A percentile compares a stretch with the other conserved stretches of the same genome.
Conservation (phyloP, 1,140 invertebrate genomes). For the Dendroctonus valens region DNA sequence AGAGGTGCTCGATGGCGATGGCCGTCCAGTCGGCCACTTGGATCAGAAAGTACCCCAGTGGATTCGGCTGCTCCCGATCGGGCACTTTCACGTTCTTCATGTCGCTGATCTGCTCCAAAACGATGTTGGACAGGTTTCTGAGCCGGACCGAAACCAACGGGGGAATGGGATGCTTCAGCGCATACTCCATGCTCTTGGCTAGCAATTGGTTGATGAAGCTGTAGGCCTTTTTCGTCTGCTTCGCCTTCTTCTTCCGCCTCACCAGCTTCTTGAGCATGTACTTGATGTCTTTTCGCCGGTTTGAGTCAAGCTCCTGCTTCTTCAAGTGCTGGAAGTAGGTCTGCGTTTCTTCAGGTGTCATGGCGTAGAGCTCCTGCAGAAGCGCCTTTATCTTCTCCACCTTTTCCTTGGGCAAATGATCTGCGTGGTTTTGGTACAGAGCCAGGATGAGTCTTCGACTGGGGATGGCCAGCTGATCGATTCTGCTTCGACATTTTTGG, state of each 20-base stretch:
- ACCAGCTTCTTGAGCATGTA: conserved; percentile 30
- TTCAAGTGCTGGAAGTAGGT: conserved; percentile 42
- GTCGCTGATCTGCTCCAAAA: conserved; percentile 42
- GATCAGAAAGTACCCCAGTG: conserved; percentile 33
- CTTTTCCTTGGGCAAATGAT: conserved; percentile 37
- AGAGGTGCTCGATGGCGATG: conserved; percentile 40
- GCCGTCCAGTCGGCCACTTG: conserved; percentile 42
- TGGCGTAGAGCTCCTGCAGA: conserved; percentile 42
- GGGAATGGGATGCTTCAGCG: conserved; percentile 37
- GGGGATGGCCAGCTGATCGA: conserved; percentile 42
- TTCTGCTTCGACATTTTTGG: conserved; percentile 37
- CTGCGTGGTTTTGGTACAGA: conserved; percentile 36
- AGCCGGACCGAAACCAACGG: conserved; percentile 42
- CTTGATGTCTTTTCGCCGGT: conserved; percentile 33
- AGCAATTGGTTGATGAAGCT: conserved; percentile 35
- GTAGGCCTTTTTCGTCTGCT: conserved; percentile 37
- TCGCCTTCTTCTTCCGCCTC: conserved; percentile 23
- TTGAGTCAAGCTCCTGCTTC: conserved; percentile 23
- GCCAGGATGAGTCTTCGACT: conserved; percentile 37
- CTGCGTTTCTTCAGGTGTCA: conserved; percentile 45
- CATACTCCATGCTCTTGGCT: conserved; percentile 32
- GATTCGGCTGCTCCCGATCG: conserved; percentile 32
- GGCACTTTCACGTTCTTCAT: conserved; percentile 37
- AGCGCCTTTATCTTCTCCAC: conserved; percentile 36
- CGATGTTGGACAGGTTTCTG: conserved; percentile 41